These are phyloP conservation scores for Cliona cf. orientalis DNA, from an alignment of 37 sponge, comb jelly and placozoan genomes.

Conservation along the genomic window DNA sequence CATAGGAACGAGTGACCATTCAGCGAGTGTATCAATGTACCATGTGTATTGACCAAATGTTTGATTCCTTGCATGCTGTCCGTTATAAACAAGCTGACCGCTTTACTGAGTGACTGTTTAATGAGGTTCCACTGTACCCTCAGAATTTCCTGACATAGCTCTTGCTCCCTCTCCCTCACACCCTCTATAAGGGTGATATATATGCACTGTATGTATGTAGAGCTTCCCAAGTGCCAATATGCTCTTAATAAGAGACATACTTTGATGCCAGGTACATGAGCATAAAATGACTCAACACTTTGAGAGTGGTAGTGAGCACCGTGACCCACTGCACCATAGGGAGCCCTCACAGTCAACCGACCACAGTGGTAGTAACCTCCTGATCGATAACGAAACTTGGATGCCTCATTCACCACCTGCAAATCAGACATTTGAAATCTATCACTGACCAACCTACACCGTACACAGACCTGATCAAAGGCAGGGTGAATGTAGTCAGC, in stretches of 20 bases:
- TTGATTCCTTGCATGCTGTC: too few species aligned
- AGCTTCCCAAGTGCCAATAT: background rate
- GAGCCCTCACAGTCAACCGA: slow-evolving; percentile 85
- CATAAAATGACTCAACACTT: slow-evolving; percentile 93
- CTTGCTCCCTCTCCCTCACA: too few species aligned
- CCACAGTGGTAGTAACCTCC: slow-evolving; percentile 94
- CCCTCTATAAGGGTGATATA: too few species aligned
- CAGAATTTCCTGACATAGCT: too few species aligned
- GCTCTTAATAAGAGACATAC: slow-evolving; percentile 26
- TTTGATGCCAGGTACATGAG: slow-evolving; percentile 94
- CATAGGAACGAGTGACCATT: too few species aligned
- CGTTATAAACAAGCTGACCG: too few species aligned
- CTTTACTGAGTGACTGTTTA: too few species aligned
- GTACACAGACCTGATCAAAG: slow-evolving; percentile 99
- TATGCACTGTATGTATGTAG: background rate
- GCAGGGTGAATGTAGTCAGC: slow-evolving; percentile 98
- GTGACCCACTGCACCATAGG: slow-evolving; percentile 99
- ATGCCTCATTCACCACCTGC: slow-evolving; percentile 95
- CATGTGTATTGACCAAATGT: too few species aligned
- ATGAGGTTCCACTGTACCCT: too few species aligned
- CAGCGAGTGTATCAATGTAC: too few species aligned
- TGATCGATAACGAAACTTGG: slow-evolving; percentile 96
- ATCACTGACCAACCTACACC: too few species aligned
- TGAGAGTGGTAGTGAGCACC: slow-evolving; percentile 98
- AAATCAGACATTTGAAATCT: too few species aligned